Base-by-base conservation (phyloP, 1,140 invertebrate genomes). In the Scylla paramamosain region DNA sequence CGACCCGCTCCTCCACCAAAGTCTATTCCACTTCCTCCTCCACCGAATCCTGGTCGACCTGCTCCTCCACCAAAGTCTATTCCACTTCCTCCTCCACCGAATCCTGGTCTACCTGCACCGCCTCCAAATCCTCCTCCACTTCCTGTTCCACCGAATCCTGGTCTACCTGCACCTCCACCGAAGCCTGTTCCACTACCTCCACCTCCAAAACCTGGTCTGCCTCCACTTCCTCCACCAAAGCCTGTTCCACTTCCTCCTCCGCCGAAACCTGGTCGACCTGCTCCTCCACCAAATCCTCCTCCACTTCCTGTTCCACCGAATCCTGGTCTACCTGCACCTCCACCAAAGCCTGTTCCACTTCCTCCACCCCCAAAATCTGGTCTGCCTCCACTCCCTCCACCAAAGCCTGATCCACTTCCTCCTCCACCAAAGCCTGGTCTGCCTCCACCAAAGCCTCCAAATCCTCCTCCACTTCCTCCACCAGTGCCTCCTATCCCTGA, bases 31-130 rank as follows among this genome's bases (percentile, higher is more conserved):
- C 94, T 82, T 39, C 82, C 52, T 16, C 89, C 77, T 46, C 46
- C 77, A 39, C 93, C 92, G 39, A 83, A 93, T 6, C 92, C 92
- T 84, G 32, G 16, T 32, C 93, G 31, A 77, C 77, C 83, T 45
- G 67, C 82, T 39, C 52, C 86, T 45, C 25, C n/a, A 16, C 86
- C 86, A 0, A 31, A 46, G 0, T 52, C 88, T 16, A 4, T 4
- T 25, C 32, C 14, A 10, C 94, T 82, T 67, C 82, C 52, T 16
- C 89, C 82, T 28, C 46, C 77, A 39, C 93, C 92, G 39, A 83
- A 93, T 6, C 92, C 92, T 84, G 32, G 16, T 25, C 93, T 52
- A 90, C 77, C 83, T 45, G 67, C 82, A 32, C 86, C 86, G n/a
- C 25, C n/a, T 16, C 86, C 86, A 0, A 31, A 46, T 0, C 86